These are phyloP conservation scores for Drosophila pectinifera DNA, from an alignment of 1,140 invertebrate genomes.

Conservation along the genomic window DNA sequence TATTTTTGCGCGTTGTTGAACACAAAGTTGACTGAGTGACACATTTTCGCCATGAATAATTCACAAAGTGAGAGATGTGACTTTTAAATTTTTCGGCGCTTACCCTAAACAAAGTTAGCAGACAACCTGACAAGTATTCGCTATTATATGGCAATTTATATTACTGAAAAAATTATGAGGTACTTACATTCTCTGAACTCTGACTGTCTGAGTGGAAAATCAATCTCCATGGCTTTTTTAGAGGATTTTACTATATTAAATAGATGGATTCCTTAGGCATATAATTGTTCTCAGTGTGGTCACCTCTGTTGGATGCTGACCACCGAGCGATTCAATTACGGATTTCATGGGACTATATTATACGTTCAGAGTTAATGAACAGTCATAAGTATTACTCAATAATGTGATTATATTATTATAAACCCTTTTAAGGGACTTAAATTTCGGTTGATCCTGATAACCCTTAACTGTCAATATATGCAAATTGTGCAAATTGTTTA, in stretches of 20 bases:
- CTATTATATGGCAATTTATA: slow-evolving; percentile 2
- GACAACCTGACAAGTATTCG: slow-evolving; percentile 4
- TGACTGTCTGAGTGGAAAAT: neutral
- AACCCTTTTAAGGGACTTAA: too few species aligned
- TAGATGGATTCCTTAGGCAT: neutral
- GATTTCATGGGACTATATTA: too few species aligned
- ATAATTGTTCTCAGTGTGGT: slow-evolving; percentile 3
- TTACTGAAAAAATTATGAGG: neutral
- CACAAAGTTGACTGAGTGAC: slow-evolving; percentile 21
- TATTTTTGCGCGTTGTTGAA: slow-evolving; percentile 17
- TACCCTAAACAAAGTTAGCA: slow-evolving; percentile 10
- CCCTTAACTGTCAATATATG: neutral
- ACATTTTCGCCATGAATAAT: slow-evolving; percentile 29
- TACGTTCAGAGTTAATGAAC: too few species aligned
- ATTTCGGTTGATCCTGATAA: neutral
- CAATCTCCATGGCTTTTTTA: too few species aligned
- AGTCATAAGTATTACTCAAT: neutral
- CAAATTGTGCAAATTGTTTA: slow-evolving; percentile 20
- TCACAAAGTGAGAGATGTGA: slow-evolving; percentile 13
- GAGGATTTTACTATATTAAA: neutral
- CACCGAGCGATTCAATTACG: slow-evolving; percentile 37
- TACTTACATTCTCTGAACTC: neutral
- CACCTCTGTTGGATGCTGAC: slow-evolving; percentile 11
- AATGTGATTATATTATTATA: too few species aligned
- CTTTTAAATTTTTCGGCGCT: slow-evolving; percentile 21